phyloP scores from a whole-genome alignment of 1,140 invertebrate species.

The Trichomalopsis sarcophagae region DNA sequence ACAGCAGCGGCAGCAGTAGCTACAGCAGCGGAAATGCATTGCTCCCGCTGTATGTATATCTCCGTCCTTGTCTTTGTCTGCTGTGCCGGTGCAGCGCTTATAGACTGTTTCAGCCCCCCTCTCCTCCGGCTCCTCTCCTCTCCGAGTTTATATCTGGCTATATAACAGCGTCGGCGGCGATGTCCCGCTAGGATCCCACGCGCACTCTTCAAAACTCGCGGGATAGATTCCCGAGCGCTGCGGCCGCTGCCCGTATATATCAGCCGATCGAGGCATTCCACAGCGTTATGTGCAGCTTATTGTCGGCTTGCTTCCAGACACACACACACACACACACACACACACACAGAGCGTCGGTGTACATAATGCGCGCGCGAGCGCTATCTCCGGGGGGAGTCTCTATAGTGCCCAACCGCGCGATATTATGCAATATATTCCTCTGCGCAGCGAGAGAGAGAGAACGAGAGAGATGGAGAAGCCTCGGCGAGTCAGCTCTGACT shows the following conservation, averaged over 20 bases:
- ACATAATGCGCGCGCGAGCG: conserved; percentile 10
- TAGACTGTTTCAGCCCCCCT: background rate
- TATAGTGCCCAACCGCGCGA: conserved; percentile 6
- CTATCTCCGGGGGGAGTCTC: background rate
- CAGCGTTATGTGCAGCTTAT: conserved; percentile 26
- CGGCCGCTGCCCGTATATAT: conserved; percentile 25
- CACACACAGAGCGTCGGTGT: background rate
- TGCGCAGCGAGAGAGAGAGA: too few species aligned
- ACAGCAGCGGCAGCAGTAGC: background rate
- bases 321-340: background rate
- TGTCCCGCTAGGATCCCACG: conserved; percentile 49
- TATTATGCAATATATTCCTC: conserved; percentile 41
- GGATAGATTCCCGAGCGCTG: conserved; percentile 29
- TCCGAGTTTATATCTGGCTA: background rate
- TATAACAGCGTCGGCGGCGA: background rate
- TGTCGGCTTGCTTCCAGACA: conserved; percentile 11
- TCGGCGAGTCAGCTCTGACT: conserved; percentile 4
- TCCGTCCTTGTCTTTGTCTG: background rate
- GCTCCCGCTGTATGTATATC: background rate
- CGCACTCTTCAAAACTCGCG: conserved; percentile 38
- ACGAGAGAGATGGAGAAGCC: background rate
- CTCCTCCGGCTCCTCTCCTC: background rate
- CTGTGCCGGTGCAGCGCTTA: background rate
- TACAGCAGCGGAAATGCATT: conserved; percentile 35
- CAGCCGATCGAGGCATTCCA: conserved; percentile 42